Base-by-base conservation (phyloP, 2,113 vertebrate genomes). In the Acrocephalus arundinaceus region DNA sequence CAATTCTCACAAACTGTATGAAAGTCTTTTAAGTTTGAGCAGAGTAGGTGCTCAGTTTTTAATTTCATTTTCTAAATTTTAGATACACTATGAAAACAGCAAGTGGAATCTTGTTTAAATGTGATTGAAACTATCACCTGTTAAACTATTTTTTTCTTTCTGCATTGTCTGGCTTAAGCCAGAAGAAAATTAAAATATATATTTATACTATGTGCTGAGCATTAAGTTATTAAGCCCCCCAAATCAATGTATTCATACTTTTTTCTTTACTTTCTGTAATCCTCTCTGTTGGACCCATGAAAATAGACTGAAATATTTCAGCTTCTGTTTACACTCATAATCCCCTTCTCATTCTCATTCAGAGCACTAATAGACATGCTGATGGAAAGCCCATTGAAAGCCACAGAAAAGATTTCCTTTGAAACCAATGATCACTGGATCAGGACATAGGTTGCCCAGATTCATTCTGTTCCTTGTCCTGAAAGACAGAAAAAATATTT, bases 211-310 rank as follows among this genome's bases (percentile, higher is more conserved):
- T 85, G 85, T 72, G 19, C 41, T 85, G 67, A 93, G 58, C 28
- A 91, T 79, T 94, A 91, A 87, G 85, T 94, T 91, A 89, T 94
- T 94, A 96, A 91, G 54, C 35, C 27, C 30, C 27, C 11, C 24
- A 85, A 76, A 96, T 87, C n/a, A 92, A 85, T 49, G 52, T 90
- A 93, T 93, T 94, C 71, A 83, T 91, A 89, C 31, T 73, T 93
- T 94, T 76, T 89, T 91, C 74, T 94, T 97, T 95, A 35, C 85
- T 91, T 95, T 93, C 45, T 70, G 54, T 91, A 91, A 96, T 96
- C 87, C 89, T 95, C 81, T 91, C 74, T 87, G 71, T 75, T 91
- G 82, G 89, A 87, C 87, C 91, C 89, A 55, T 62, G 51, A 93
- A 96, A 97, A 95, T n/a, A 87, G 71, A 91, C 66, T 83, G 75